A percentile compares a stretch with the other conserved stretches of the same genome.
phyloP scores from a whole-genome alignment of 2,888 invertebrate genomes.

The Sphaerophoria rueppellii region DNA sequence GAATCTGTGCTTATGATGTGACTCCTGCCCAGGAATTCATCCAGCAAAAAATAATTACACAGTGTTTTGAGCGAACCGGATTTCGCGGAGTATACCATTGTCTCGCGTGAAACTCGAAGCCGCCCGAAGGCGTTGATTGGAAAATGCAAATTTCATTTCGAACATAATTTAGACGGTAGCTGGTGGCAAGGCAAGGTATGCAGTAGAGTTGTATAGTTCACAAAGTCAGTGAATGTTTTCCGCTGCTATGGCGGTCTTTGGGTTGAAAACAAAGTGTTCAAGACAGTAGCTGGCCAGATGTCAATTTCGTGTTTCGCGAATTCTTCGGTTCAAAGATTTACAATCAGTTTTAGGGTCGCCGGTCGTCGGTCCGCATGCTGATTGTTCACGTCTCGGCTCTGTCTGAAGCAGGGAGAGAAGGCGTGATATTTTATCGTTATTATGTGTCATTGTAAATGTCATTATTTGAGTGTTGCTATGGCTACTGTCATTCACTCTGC shows the following conservation, averaged over 20 bases:
- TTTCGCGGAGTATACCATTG: slow-evolving; percentile 61
- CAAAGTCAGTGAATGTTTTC: slow-evolving; percentile 27
- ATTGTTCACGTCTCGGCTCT: background rate
- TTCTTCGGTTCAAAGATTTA: slow-evolving; percentile 63
- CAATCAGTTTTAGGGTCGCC: slow-evolving; percentile 6
- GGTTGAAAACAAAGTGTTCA: slow-evolving; percentile 31
- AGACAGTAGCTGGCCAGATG: slow-evolving; percentile 79
- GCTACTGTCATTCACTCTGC: background rate
- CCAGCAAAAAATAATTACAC: slow-evolving; percentile 67
- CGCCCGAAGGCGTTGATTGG: slow-evolving; percentile 81
- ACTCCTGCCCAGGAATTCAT: slow-evolving; percentile 53
- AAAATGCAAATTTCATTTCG: slow-evolving; percentile 79
- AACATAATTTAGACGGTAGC: slow-evolving; percentile 73
- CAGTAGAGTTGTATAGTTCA: background rate
- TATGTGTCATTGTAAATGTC: slow-evolving; percentile 73
- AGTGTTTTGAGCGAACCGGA: slow-evolving; percentile 50
- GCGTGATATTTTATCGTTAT: slow-evolving; percentile 67
- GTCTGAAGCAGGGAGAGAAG: slow-evolving; percentile 7
- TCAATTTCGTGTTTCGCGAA: slow-evolving; percentile 64
- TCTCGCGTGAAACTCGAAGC: slow-evolving; percentile 54
- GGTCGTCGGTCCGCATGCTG: background rate
- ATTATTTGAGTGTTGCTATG: slow-evolving; percentile 61
- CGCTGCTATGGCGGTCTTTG: slow-evolving; percentile 1
- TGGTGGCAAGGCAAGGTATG: slow-evolving; percentile 35
- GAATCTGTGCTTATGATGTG: slow-evolving; percentile 27